These are phyloP conservation scores for Lerista edwardsae DNA, from an alignment of 2,797 vertebrate genomes.

Conservation along the genomic window DNA sequence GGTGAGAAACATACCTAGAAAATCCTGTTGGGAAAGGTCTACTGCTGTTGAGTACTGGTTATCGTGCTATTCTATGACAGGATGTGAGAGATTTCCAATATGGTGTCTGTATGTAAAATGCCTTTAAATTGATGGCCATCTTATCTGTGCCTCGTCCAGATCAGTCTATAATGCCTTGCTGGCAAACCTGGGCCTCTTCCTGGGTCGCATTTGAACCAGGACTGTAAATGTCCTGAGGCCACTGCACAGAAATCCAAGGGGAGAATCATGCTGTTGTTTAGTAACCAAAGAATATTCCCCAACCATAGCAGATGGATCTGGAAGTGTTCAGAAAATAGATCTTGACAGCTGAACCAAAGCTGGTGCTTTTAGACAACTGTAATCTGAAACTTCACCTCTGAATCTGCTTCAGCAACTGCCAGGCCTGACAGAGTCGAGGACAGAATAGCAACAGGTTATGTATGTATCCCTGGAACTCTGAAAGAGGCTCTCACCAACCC, in stretches of 20 bases:
- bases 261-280: not conserved
- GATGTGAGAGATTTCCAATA: no score
- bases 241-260: not conserved
- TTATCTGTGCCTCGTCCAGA: no score
- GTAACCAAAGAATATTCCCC: not conserved
- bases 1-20: conserved; percentile 28
- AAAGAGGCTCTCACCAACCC: not conserved
- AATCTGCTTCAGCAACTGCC: no score
- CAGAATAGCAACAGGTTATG: not conserved
- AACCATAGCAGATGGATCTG: not conserved
- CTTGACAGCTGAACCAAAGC: not conserved
- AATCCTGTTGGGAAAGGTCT: conserved; percentile 34
- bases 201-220: not conserved
- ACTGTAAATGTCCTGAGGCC: not conserved
- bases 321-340: not conserved
- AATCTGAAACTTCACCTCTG: no score
- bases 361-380: no score
- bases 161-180: no score
- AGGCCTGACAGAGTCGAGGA: no score
- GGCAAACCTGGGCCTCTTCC: no score
- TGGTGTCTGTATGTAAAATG: not conserved
- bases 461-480: not conserved
- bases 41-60: conserved; percentile 40
- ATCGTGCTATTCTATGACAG: not conserved
- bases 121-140: not conserved